phyloP scores from a whole-genome alignment of 2,888 invertebrate species.

The Callyntrura sp. region DNA sequence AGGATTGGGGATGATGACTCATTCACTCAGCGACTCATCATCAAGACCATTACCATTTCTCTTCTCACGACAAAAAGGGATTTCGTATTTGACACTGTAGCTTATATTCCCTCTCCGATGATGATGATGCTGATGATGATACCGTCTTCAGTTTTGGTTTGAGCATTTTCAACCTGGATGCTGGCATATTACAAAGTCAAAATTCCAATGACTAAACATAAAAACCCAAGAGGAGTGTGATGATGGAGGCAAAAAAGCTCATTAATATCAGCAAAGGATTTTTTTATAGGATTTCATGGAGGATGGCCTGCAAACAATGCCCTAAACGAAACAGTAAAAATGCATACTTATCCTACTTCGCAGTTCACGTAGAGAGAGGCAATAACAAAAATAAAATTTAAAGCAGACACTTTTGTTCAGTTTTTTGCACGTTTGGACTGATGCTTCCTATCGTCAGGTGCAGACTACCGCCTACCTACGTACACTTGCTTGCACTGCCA shows the following conservation, averaged over 20 bases:
- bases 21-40: constrained; percentile 34
- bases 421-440: not conserved
- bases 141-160: not conserved
- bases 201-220: constrained; percentile 48
- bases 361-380: not conserved
- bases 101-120: not conserved
- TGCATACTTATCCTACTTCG: constrained; percentile 5
- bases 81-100: constrained; percentile 25
- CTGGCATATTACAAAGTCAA: not conserved
- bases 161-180: not conserved
- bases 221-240: constrained; percentile 25
- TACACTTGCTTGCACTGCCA: too few relatives aligned
- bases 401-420: not conserved
- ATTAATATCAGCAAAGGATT: constrained; percentile 1
- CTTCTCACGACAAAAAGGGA: constrained; percentile 30
- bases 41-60: constrained; percentile 14
- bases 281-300: constrained; percentile 6
- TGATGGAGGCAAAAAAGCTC: not conserved
- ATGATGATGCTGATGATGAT: not conserved
- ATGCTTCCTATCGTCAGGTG: too few relatives aligned
- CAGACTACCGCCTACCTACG: too few relatives aligned
- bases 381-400: not conserved
- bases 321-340: not conserved
- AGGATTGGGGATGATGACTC: constrained; percentile 24
- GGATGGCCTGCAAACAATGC: constrained; percentile 20